Evolutionary conservation across 2,888 invertebrate genomes (phyloP), one percentile per base, ranked within the genome.

Genomic region (Leptinotarsa juncta): DNA sequence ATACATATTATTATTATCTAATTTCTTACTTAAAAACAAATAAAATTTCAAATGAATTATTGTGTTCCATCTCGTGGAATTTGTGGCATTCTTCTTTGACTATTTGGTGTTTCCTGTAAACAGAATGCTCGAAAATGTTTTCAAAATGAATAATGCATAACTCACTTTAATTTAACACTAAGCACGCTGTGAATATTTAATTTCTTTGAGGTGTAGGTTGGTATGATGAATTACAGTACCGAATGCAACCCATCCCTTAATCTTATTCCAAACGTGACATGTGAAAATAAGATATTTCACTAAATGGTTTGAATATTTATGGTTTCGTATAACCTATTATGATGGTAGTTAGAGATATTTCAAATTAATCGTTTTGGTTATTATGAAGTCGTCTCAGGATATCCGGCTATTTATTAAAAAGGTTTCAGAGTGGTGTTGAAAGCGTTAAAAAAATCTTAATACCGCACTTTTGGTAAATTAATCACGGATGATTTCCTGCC

Each of bases 271-370:
- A 53, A 53, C 53, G 53, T 53, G 53, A 53, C 53, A 53, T 53
- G 53, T n/a, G 53, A 53, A 53, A 53, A 53, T 53, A 53, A 53
- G 16, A 53, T 53, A 53, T 53, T n/a, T 53, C 53, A 53, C 53
- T 16, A 53, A 53, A 16, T 53, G 53, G 7, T 18, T 53, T 16
- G 16, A 7, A 16, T 53, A 53, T 53, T 16, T 53, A 16, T 53
- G 16, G 16, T 16, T 53, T 53, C 42, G 42, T 42, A 42, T 42
- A 42, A 42, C 3, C 42, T 42, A 42, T 12, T 10, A 42, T 42
- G 3, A 42, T 42, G 42, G 10, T 42, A 10, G 42, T 12, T 12
- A 42, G 42, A 42, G 42, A 42, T 0, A 42, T 42, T 42, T 42
- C 3, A 10, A 42, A 42, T 42, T 42, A 42, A 10, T 42, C 42